Evolutionary conservation across 1,140 invertebrate species (phyloP).

Genomic region (Drosophila mayri): DNA sequence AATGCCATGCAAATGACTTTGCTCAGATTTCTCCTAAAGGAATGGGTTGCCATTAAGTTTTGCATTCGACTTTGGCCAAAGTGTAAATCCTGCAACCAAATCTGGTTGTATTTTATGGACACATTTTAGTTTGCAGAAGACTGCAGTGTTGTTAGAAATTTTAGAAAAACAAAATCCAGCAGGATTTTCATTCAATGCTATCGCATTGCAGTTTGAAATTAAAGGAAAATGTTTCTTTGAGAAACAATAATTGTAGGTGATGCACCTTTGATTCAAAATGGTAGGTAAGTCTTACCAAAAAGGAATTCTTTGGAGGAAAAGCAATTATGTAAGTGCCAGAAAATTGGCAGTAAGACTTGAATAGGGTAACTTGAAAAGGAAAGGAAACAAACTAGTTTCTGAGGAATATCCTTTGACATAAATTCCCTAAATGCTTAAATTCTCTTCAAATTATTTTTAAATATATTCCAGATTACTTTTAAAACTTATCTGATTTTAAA

Average conservation of each 20-base stretch:
- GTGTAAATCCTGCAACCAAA: constrained; percentile 3
- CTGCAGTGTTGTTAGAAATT: not conserved
- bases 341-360: not conserved
- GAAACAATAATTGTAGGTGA: constrained; percentile 4
- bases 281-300: not conserved
- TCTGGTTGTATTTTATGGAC: constrained; percentile 2
- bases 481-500: not conserved
- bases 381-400: too few species aligned
- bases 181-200: not conserved
- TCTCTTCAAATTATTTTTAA: not conserved
- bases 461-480: not conserved
- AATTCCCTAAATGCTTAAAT: not conserved
- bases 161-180: constrained; percentile 25
- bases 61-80: constrained; percentile 4
- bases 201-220: not conserved
- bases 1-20: constrained; percentile 75
- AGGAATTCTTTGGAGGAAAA: not conserved
- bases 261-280: constrained; percentile 2
- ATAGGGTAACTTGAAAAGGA: not conserved
- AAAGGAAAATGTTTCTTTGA: constrained; percentile 14
- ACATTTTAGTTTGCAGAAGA: not conserved
- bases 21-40: constrained; percentile 50
- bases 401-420: too few species aligned
- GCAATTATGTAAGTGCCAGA: not conserved
- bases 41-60: constrained; percentile 14